Conservation (phyloP, 2,888 invertebrate genomes). For the Plebejus argus region DNA sequence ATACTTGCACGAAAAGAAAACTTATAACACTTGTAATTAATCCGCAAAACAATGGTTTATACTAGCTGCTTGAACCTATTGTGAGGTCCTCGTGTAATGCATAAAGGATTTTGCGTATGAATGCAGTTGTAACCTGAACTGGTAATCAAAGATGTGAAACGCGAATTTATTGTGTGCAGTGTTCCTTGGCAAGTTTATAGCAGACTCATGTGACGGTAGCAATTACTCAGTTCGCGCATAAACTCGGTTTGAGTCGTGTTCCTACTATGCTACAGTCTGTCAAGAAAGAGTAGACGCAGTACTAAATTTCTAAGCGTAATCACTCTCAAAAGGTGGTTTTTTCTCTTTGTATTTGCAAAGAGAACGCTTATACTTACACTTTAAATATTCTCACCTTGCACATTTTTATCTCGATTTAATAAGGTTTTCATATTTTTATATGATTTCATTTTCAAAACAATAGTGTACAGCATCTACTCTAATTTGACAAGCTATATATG, state of each 20-base stretch:
- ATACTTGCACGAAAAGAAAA: background rate
- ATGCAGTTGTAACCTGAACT: slow-evolving; percentile 69
- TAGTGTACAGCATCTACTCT: background rate
- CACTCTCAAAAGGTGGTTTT: too few relatives aligned
- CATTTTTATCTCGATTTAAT: too few relatives aligned
- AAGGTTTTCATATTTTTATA: too few relatives aligned
- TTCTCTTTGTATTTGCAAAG: too few relatives aligned
- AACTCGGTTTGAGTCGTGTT: slow-evolving; percentile 45
- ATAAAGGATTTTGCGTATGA: slow-evolving; percentile 53
- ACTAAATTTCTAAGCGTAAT: too few relatives aligned
- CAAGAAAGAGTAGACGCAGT: too few relatives aligned
- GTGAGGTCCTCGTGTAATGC: slow-evolving; percentile 59
- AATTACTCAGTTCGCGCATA: slow-evolving; percentile 73
- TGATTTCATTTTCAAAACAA: too few relatives aligned
- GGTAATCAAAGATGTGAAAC: slow-evolving; percentile 78
- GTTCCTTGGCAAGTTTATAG: slow-evolving; percentile 74
- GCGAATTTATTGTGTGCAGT: slow-evolving; percentile 75
- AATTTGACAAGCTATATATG: background rate
- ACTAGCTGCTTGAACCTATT: slow-evolving; percentile 41
- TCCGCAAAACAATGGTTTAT: slow-evolving; percentile 2
- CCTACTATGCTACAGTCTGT: background rate
- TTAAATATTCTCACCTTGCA: too few relatives aligned
- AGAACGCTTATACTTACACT: too few relatives aligned
- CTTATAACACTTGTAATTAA: background rate
- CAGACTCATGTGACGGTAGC: slow-evolving; percentile 69